Conservation (phyloP, 1,140 invertebrate species). For the Hydropsyche tenuis region DNA sequence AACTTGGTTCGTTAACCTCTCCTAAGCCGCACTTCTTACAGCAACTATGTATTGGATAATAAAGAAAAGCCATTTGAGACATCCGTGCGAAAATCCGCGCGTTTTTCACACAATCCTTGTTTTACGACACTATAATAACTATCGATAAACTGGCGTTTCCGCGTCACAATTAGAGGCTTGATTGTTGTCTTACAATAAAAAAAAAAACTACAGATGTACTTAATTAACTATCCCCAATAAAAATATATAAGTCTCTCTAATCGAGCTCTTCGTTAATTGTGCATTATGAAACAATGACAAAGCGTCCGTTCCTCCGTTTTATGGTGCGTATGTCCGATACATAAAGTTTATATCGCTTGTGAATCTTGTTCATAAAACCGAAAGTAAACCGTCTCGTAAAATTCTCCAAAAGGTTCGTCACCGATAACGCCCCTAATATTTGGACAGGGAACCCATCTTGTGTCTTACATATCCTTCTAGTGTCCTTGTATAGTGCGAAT, state of each 20-base stretch:
- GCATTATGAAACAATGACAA: conserved; percentile 1
- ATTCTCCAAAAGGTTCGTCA: conserved; percentile 14
- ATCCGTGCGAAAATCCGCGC: no score
- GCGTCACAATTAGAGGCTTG: no score
- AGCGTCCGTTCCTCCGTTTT: not conserved
- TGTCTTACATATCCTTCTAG: conserved; percentile 22
- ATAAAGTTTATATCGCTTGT: conserved; percentile 16
- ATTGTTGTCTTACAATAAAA: no score
- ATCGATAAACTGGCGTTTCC: no score
- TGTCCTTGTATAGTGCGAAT: not conserved
- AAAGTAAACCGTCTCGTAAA: conserved; percentile 24
- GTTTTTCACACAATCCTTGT: no score
- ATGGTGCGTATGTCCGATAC: not conserved
- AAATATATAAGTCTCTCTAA: not conserved
- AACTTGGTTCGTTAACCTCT: no score
- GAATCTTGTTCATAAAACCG: conserved; percentile 21
- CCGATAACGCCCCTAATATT: conserved; percentile 27
- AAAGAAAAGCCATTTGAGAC: no score
- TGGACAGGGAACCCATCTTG: not conserved
- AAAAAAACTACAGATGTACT: not conserved
- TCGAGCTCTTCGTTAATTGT: no score
- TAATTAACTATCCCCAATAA: not conserved
- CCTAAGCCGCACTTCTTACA: no score
- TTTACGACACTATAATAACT: no score
- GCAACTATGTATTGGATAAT: no score